These are phyloP conservation scores for Plebejus argus DNA, from an alignment of 2,888 invertebrate genomes.

Conservation along the genomic window DNA sequence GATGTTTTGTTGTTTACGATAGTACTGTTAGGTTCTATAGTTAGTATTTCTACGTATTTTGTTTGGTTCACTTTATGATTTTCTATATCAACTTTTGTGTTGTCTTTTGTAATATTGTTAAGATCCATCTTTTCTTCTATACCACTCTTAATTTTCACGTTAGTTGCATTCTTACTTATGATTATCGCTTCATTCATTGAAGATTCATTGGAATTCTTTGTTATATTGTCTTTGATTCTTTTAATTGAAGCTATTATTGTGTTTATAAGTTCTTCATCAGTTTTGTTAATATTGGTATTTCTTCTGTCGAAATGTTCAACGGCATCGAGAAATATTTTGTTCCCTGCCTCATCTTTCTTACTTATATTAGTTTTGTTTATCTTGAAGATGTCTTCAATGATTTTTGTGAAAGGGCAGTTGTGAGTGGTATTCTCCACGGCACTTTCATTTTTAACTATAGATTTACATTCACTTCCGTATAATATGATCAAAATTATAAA, in stretches of 20 bases:
- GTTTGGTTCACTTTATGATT: slow-evolving; percentile 47
- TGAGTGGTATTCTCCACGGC: slow-evolving; percentile 51
- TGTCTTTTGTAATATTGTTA: slow-evolving; percentile 36
- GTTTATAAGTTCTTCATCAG: slow-evolving; percentile 66
- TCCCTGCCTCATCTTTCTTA: slow-evolving; percentile 69
- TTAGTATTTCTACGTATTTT: slow-evolving; percentile 67
- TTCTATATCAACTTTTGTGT: slow-evolving; percentile 37
- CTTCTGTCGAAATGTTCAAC: slow-evolving; percentile 74
- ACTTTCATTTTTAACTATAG: slow-evolving; percentile 41
- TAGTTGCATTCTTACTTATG: slow-evolving; percentile 47
- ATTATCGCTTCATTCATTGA: slow-evolving; percentile 70
- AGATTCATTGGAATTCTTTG: slow-evolving; percentile 50
- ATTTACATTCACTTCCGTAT: slow-evolving; percentile 45
- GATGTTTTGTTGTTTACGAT: slow-evolving; percentile 55
- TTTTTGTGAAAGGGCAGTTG: slow-evolving; percentile 67
- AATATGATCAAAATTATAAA: slow-evolving; percentile 40
- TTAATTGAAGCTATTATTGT: slow-evolving; percentile 72
- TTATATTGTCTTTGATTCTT: slow-evolving; percentile 67
- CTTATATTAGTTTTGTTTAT: slow-evolving; percentile 52
- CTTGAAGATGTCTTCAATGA: slow-evolving; percentile 73
- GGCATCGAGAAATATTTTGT: slow-evolving; percentile 77
- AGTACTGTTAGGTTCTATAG: slow-evolving; percentile 68
- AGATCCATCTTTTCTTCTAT: slow-evolving; percentile 62
- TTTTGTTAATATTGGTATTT: slow-evolving; percentile 52
- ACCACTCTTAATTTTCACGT: slow-evolving; percentile 59